Evolutionary conservation across 2,888 invertebrate genomes (phyloP).

Genomic region (Apodemia mormo): DNA sequence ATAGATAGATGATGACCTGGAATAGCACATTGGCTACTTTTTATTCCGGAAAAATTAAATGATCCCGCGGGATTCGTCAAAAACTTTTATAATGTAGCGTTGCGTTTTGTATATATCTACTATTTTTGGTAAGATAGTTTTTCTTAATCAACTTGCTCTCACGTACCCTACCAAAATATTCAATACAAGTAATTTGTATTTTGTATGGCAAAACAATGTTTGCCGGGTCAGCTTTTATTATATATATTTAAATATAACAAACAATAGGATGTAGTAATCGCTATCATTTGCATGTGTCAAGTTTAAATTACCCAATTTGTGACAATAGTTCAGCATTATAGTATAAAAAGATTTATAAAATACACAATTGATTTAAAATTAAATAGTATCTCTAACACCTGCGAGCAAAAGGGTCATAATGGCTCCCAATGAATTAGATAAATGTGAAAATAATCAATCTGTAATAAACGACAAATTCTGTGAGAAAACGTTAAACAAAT

Average conservation of each 20-base stretch:
- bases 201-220: too few species aligned
- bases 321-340: constrained; percentile 26
- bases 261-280: neutral
- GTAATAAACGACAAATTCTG: neutral
- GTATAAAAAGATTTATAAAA: constrained; percentile 27
- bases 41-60: too few species aligned
- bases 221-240: too few species aligned
- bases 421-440: constrained; percentile 1
- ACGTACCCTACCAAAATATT: too few species aligned
- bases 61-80: too few species aligned
- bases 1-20: too few species aligned
- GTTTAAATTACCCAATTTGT: constrained; percentile 31
- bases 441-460: constrained; percentile 2
- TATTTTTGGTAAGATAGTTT: too few species aligned
- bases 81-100: too few species aligned
- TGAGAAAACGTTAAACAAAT: constrained; percentile 21
- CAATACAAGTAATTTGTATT: too few species aligned
- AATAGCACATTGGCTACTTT: too few species aligned
- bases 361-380: neutral
- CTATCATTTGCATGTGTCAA: constrained; percentile 28
- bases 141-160: too few species aligned
- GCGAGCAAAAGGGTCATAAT: neutral
- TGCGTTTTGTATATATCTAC: too few species aligned
- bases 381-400: neutral
- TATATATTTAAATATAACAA: neutral